These are phyloP conservation scores for Accipiter virgatus DNA, from an alignment of 2,113 vertebrate genomes.

Conservation along the genomic window DNA sequence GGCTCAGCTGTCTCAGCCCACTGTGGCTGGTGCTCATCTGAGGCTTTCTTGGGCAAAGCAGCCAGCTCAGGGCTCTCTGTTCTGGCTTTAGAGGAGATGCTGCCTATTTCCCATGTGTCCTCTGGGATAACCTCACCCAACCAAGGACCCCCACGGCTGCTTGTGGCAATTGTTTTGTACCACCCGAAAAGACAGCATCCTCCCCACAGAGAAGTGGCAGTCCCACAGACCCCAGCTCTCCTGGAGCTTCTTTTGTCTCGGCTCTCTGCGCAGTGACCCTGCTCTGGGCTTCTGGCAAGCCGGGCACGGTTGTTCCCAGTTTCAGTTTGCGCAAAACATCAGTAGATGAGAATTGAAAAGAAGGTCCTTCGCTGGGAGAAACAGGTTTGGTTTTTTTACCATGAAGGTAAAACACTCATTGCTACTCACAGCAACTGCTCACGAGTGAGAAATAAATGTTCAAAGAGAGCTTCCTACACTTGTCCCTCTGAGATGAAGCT, in stretches of 20 bases:
- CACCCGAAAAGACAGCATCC: background rate
- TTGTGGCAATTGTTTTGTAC: conserved; percentile 9
- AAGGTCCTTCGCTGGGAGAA: background rate
- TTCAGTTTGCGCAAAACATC: background rate
- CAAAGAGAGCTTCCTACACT: background rate
- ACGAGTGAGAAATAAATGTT: background rate
- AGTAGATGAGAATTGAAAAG: background rate
- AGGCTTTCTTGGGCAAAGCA: conserved; percentile 29
- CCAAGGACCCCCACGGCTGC: background rate
- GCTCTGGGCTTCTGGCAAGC: background rate
- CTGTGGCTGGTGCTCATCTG: background rate
- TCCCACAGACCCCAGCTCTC: background rate
- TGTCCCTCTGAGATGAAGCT: background rate
- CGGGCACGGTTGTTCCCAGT: background rate
- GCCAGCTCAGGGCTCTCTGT: conserved; percentile 7
- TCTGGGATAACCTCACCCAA: conserved; percentile 42
- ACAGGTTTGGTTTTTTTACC: background rate
- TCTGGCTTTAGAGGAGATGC: background rate
- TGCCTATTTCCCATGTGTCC: background rate
- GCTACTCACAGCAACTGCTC: background rate
- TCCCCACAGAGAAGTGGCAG: background rate
- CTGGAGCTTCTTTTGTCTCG: conserved; percentile 20
- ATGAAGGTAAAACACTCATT: background rate
- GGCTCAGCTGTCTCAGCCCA: background rate
- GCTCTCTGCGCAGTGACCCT: background rate